Conservation (phyloP, 2,888 invertebrate genomes). For the Perizoma affinitatum region DNA sequence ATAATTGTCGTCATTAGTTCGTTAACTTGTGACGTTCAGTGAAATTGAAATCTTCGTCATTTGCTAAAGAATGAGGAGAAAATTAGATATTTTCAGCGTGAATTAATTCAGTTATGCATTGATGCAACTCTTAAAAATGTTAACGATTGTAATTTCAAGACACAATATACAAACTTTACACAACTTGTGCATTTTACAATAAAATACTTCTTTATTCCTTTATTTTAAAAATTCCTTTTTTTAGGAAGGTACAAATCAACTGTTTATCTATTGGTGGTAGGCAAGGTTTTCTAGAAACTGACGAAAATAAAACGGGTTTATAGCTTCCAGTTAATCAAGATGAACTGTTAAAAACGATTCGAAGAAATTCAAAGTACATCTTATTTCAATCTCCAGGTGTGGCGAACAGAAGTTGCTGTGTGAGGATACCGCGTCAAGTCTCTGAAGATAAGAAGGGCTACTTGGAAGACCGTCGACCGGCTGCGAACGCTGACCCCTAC, state of each 20-base stretch:
- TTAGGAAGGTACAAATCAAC: too few relatives aligned
- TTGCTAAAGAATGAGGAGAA: not conserved
- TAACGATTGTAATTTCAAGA: too few relatives aligned
- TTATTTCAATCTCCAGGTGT: conserved; percentile 85
- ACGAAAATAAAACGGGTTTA: too few relatives aligned
- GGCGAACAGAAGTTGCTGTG: conserved; percentile 95
- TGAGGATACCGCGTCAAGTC: conserved; percentile 96
- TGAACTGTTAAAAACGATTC: too few relatives aligned
- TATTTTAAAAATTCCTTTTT: too few relatives aligned
- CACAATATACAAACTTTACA: too few relatives aligned
- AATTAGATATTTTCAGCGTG: not conserved
- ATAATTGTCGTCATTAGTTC: not conserved
- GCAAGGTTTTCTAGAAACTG: too few relatives aligned
- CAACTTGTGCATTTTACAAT: too few relatives aligned
- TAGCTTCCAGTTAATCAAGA: too few relatives aligned
- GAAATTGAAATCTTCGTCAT: not conserved
- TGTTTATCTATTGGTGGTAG: too few relatives aligned
- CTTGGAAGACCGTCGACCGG: conserved; percentile 96
- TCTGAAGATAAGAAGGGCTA: conserved; percentile 96
- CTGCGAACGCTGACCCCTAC: conserved; percentile 96
- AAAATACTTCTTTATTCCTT: too few relatives aligned
- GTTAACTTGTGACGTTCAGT: not conserved
- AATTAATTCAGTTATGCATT: not conserved
- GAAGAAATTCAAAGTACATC: not conserved
- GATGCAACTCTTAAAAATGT: too few relatives aligned